phyloP scores from a whole-genome alignment of 2,888 invertebrate species.

The Apamea crenata region DNA sequence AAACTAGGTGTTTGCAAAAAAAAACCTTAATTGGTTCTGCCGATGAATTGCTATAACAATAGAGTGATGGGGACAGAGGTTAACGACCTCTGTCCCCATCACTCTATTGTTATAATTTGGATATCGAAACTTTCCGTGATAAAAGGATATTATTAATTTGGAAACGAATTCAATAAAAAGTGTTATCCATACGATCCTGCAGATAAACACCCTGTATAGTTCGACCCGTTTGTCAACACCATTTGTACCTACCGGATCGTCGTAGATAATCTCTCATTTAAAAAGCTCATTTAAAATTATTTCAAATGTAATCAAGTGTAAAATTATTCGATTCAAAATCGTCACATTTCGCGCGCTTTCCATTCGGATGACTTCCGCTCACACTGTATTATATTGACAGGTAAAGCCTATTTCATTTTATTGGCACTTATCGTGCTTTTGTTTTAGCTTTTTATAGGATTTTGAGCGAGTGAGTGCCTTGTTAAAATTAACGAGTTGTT shows the following conservation, averaged over 20 bases:
- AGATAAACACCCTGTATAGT: not conserved
- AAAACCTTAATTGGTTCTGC: not conserved
- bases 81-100: not conserved
- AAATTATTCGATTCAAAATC: constrained; percentile 44
- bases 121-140: not conserved
- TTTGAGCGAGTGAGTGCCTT: constrained; percentile 33
- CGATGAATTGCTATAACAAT: not conserved
- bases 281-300: constrained; percentile 54
- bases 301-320: constrained; percentile 56
- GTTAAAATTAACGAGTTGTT: constrained; percentile 43
- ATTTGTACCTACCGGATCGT: constrained; percentile 20
- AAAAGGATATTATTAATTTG: not conserved
- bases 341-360: constrained; percentile 8
- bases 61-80: too few species aligned
- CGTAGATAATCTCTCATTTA: too few species aligned
- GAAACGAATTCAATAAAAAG: not conserved
- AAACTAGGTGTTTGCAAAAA: not conserved
- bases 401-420: constrained; percentile 33
- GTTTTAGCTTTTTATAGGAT: constrained; percentile 29
- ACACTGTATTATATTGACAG: constrained; percentile 22
- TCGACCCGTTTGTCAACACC: constrained; percentile 28
- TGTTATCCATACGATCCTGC: not conserved
- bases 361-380: constrained; percentile 21
- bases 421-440: constrained; percentile 30
- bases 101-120: not conserved